These are phyloP conservation scores for Halcyon badia DNA, from an alignment of 2,797 vertebrate genomes.

Conservation along the genomic window DNA sequence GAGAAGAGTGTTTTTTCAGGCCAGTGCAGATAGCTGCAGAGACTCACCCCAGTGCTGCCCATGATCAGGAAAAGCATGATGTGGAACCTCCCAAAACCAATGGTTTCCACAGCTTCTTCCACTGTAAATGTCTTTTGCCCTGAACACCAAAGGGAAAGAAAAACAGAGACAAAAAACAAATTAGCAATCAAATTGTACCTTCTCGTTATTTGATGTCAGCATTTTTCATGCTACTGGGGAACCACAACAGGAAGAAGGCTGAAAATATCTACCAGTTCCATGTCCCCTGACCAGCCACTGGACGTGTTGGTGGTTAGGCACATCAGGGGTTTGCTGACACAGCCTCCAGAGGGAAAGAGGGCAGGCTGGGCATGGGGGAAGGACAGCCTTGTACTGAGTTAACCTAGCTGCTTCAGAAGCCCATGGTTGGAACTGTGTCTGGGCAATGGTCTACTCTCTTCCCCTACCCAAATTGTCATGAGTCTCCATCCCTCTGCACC, in stretches of 20 bases:
- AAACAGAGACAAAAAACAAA: background rate
- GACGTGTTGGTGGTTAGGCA: background rate
- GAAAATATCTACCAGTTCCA: background rate
- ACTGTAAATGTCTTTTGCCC: slow-evolving; percentile 87
- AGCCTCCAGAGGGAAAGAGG: background rate
- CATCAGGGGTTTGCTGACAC: background rate
- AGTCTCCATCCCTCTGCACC: background rate
- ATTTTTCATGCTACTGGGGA: background rate
- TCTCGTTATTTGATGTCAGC: background rate
- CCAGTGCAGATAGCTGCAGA: background rate
- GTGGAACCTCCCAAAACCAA: slow-evolving; percentile 94
- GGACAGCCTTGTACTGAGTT: background rate
- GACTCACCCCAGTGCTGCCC: slow-evolving; percentile 91
- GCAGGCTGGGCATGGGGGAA: fast-evolving
- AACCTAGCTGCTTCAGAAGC: background rate
- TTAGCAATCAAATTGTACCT: background rate
- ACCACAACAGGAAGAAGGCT: background rate
- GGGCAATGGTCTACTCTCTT: background rate
- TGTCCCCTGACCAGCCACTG: background rate
- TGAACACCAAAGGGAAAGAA: slow-evolving; percentile 26
- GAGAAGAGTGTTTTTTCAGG: background rate
- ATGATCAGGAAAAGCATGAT: slow-evolving; percentile 91
- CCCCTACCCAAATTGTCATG: fast-evolving
- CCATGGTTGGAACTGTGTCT: background rate
- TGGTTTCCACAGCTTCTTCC: slow-evolving; percentile 92